phyloP scores from a whole-genome alignment of 2,888 invertebrate genomes.

The Carabus problematicus region DNA sequence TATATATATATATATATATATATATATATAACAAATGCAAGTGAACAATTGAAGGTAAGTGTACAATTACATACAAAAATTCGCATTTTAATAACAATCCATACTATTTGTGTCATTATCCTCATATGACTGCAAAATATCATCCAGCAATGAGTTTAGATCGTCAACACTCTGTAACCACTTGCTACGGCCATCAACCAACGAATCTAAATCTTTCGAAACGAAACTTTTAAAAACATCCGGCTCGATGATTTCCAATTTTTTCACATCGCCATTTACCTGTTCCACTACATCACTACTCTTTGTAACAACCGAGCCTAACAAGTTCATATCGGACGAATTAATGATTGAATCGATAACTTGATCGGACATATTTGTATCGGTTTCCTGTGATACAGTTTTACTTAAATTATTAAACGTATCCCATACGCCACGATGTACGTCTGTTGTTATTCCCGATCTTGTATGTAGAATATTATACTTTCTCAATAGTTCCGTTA shows the following conservation, averaged over 20 bases:
- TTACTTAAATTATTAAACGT: constrained; percentile 20
- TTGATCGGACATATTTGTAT: constrained; percentile 55
- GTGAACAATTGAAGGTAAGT: too few species aligned
- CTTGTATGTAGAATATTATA: constrained; percentile 61
- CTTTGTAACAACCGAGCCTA: constrained; percentile 66
- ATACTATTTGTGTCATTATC: constrained; percentile 66
- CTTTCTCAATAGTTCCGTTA: constrained; percentile 64
- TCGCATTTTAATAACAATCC: constrained; percentile 71
- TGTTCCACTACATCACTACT: constrained; percentile 54
- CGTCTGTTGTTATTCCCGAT: constrained; percentile 51
- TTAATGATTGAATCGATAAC: constrained; percentile 73
- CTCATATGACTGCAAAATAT: constrained; percentile 71
- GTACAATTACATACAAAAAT: neutral
- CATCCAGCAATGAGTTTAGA: constrained; percentile 75
- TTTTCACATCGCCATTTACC: constrained; percentile 45
- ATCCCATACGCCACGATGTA: constrained; percentile 33
- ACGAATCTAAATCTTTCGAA: constrained; percentile 66
- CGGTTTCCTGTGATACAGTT: constrained; percentile 16
- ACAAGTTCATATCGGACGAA: constrained; percentile 67
- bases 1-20: too few species aligned
- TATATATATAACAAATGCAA: too few species aligned
- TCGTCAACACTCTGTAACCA: constrained; percentile 75
- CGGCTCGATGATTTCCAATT: constrained; percentile 60
- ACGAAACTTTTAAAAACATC: constrained; percentile 68
- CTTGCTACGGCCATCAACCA: constrained; percentile 67